Evolutionary conservation across 2,113 vertebrate genomes (phyloP).

Genomic region (Setophaga kirtlandii): DNA sequence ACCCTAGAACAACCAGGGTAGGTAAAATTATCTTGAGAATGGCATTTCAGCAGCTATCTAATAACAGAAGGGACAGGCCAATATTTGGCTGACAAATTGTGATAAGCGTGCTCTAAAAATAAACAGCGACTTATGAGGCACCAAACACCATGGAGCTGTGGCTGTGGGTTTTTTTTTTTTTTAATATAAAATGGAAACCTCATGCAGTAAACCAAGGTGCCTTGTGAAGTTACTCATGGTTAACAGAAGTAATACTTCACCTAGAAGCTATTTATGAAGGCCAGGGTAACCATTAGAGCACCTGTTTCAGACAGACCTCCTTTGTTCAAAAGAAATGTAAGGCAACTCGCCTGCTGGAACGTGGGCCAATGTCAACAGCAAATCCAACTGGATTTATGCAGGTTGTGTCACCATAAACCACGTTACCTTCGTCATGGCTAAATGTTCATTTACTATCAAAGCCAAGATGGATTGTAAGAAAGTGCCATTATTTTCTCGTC

Average conservation of each 20-base stretch:
- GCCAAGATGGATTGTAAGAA: background rate
- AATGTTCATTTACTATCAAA: background rate
- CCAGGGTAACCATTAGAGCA: background rate
- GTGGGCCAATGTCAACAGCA: conserved; percentile 33
- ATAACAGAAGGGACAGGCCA: background rate
- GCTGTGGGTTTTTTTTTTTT: background rate
- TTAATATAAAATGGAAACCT: background rate
- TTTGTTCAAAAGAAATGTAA: conserved; percentile 50
- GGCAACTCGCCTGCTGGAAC: background rate
- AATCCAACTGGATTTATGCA: conserved; percentile 3
- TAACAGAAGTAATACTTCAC: conserved; percentile 26
- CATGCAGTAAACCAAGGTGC: background rate
- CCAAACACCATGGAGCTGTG: background rate
- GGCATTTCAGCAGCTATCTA: conserved; percentile 19
- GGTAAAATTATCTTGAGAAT: background rate
- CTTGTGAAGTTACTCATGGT: background rate
- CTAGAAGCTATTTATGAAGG: conserved; percentile 47
- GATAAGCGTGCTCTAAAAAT: conserved; percentile 40
- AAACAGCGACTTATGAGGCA: background rate
- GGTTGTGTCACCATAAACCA: background rate
- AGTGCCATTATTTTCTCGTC: background rate
- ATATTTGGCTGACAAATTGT: conserved; percentile 15
- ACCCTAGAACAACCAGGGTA: background rate
- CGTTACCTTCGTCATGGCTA: background rate
- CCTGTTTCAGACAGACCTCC: conserved; percentile 45